phyloP scores from a whole-genome alignment of 2,113 vertebrate genomes.

The Nycticryphes semicollaris region DNA sequence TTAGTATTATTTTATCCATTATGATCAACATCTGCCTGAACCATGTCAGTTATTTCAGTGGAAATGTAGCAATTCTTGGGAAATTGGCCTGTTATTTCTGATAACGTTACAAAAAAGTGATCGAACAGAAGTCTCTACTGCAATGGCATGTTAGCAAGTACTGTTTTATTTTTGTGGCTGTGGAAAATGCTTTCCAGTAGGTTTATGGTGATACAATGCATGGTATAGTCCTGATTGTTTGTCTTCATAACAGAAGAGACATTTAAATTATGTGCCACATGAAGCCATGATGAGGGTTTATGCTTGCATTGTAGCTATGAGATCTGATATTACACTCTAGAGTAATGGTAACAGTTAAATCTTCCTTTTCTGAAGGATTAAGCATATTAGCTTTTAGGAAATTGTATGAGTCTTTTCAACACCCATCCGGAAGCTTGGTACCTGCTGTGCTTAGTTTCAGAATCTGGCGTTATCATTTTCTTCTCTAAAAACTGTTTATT shows the following conservation, averaged over 20 bases:
- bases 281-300: neutral
- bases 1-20: neutral
- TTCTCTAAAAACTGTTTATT: slow-evolving; percentile 36
- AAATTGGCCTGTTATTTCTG: neutral
- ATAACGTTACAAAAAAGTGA: neutral
- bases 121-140: neutral
- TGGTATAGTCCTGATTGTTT: fast-evolving
- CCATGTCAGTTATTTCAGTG: neutral
- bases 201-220: neutral
- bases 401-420: neutral
- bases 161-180: neutral
- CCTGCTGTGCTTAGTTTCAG: slow-evolving; percentile 48
- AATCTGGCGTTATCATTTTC: neutral
- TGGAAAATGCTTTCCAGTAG: neutral
- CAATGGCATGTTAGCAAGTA: neutral
- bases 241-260: neutral
- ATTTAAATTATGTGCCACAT: neutral
- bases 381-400: slow-evolving; percentile 21
- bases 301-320: neutral
- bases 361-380: neutral
- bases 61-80: neutral
- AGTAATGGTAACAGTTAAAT: neutral
- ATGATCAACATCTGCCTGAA: neutral
- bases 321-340: neutral
- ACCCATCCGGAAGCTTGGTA: neutral